phyloP scores from a whole-genome alignment of 2,888 invertebrate genomes.

The Epinotia demarniana region DNA sequence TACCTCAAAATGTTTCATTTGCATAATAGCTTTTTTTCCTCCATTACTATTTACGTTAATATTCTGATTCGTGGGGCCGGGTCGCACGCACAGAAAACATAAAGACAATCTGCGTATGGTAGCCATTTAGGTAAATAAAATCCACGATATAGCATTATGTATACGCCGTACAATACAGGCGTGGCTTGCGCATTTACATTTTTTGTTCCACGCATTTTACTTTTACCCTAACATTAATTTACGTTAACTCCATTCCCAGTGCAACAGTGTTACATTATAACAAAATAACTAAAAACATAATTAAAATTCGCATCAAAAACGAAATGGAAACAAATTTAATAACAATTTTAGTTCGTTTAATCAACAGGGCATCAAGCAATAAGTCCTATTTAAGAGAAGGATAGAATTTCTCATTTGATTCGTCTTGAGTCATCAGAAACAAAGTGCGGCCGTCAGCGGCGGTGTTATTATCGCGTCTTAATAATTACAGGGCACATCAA shows the following conservation, averaged over 20 bases:
- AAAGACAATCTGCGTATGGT: slow-evolving; percentile 81
- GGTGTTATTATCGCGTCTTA: slow-evolving; percentile 85
- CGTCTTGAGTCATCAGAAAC: slow-evolving; percentile 83
- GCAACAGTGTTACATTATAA: slow-evolving; percentile 29
- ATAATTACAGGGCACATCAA: slow-evolving; percentile 85
- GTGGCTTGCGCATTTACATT: slow-evolving; percentile 73
- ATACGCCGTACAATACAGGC: slow-evolving; percentile 73
- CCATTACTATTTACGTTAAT: slow-evolving; percentile 83
- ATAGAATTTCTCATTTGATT: slow-evolving; percentile 84
- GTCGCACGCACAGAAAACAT: slow-evolving; percentile 83
- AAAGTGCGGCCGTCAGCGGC: slow-evolving; percentile 81
- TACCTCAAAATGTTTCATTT: slow-evolving; percentile 84
- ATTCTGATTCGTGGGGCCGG: slow-evolving; percentile 81
- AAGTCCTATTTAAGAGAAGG: slow-evolving; percentile 78
- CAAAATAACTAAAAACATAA: slow-evolving; percentile 47
- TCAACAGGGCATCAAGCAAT: slow-evolving; percentile 82
- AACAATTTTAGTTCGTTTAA: slow-evolving; percentile 75
- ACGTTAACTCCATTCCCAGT: slow-evolving; percentile 50
- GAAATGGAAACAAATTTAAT: slow-evolving; percentile 63
- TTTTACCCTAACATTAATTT: slow-evolving; percentile 62
- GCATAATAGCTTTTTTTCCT: slow-evolving; percentile 84
- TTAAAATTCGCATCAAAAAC: slow-evolving; percentile 67
- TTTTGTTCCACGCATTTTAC: slow-evolving; percentile 68
- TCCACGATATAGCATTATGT: slow-evolving; percentile 78
- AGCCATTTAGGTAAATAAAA: slow-evolving; percentile 83